Base-by-base conservation (phyloP, 2,888 invertebrate species). In the Andrena chrysosceles region DNA sequence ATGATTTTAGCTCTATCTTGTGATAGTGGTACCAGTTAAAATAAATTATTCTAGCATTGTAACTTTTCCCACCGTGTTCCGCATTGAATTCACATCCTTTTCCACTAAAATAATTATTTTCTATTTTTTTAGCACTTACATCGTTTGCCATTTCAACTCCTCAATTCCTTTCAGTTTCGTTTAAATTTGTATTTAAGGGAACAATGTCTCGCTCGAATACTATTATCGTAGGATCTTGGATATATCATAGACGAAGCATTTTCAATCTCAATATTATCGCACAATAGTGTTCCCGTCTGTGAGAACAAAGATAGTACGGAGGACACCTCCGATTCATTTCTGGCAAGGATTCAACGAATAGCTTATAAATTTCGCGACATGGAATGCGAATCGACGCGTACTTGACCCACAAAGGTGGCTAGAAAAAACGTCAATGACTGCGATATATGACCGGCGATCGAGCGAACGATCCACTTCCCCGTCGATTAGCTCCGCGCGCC, bases 391-490 rank as follows among this genome's bases (percentile, higher is more conserved):
- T 62, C 33, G 66, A 33, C 48, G 20, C 66, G 70, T 70, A 42
- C 77, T 83, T 83, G 83, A 62, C 82, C 77, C 66, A 82, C 70
- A 83, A 83, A 66, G 26, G 29, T 8, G 2, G 23, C 26, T 62
- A 29, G 56, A 72, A 72, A 73, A 68, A 67, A 49, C 64, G 29
- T 72, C 66, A 64, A 67, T 63, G 52, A 31, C 20, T 10, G 31
- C 10, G 42, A 29, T 68, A 29, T 42, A 49, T 26, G 26, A 26
- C 26, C 52, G 59, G 48, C 49, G 56, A 49, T 59, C 77, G 69
- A 59, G 56, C 20, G 10, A 80, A 59, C 54, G 59, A 60, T 77
- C 54, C 20, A 16, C 29, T 35, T 29, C n/a, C 49, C 33, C 35
- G 42, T 49, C 29, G 33, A 42, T 13, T 63, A 3, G 3, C 23